Conservation (phyloP, 2,113 vertebrate genomes). For the Mungos mungo region DNA sequence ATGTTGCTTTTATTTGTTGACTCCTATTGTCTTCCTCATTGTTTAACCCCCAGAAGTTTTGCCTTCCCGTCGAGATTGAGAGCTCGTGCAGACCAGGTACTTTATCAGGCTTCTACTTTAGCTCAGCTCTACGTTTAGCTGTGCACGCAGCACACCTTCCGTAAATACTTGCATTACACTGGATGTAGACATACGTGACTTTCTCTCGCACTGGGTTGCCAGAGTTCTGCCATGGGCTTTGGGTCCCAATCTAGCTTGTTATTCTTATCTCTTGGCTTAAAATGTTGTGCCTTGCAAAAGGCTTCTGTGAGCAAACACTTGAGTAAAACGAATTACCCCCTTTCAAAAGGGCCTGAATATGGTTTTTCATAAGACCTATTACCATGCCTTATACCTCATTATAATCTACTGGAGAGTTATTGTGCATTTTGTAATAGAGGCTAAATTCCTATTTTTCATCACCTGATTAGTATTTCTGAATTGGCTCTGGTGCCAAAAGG, state of each 20-base stretch:
- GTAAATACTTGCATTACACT: not conserved
- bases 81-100: not conserved
- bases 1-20: not conserved
- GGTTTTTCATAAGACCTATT: slow-evolving; percentile 64
- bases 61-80: not conserved
- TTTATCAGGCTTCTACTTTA: not conserved
- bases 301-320: slow-evolving; percentile 61
- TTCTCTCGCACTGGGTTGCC: not conserved
- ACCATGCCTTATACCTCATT: slow-evolving; percentile 66
- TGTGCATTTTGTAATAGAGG: slow-evolving; percentile 69
- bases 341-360: slow-evolving; percentile 70
- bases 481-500: slow-evolving; percentile 68
- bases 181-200: not conserved
- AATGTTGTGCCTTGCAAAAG: slow-evolving; percentile 62
- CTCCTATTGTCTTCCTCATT: not conserved
- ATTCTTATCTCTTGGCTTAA: slow-evolving; percentile 64
- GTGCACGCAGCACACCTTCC: not conserved
- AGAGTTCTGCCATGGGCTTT: slow-evolving; percentile 30
- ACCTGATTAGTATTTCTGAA: slow-evolving; percentile 77
- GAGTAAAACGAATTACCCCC: slow-evolving; percentile 60
- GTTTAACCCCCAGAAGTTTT: not conserved
- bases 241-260: slow-evolving; percentile 35
- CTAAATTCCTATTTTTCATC: slow-evolving; percentile 72
- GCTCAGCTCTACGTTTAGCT: not conserved
- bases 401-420: slow-evolving; percentile 65